Base-by-base conservation (phyloP, 1,140 invertebrate genomes). In the Elysia chlorotica region DNA sequence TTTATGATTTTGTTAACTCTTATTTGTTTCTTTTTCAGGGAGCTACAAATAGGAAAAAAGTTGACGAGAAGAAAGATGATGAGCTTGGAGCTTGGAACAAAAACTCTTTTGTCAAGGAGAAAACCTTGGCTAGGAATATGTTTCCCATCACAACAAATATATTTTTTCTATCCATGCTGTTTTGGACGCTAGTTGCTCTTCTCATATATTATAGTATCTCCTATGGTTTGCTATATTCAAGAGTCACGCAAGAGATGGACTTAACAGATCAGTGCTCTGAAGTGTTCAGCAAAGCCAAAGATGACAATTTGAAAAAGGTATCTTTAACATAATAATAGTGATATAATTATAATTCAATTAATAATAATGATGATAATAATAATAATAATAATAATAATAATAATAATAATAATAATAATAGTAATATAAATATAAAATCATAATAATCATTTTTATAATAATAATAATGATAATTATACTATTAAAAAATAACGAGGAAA, bases 91-190 rank as follows among this genome's bases (percentile, higher is more conserved):
- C n/a, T 2, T 4, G 41, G 33, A 69, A 37, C 1, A 38, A 23
- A 54, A 25, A 37, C 4, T 33, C 2, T 28, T 4, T 48, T 3
- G 10, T 14, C 1, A 23, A 59, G 25, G 23, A 57, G 1, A 69
- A 3, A 30, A 1, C 19, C 0, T n/a, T 25, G 4, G 21, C 31
- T 1, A 3, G n/a, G n/a, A 38, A 38, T 38, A n/a, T 28, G 36
- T 71, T 71, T 71, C 69, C 69, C 33, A 23, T 71, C n/a, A 71
- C 69, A 1, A 1, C 35, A 19, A 71, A 62, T 23, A 71, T 71
- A 59, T 36, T 71, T 38, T 4, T 62, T 41, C 4, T 63, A 1
- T 71, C 69, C 23, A 10, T 63, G 0, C 53, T 62, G 19, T 71
- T 71, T 36, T 71, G 69, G 69, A 28, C 38, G 0, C 5, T 17